These are phyloP conservation scores for Pantherophis vulpinus DNA, from an alignment of 2,797 vertebrate species.

Conservation along the genomic window DNA sequence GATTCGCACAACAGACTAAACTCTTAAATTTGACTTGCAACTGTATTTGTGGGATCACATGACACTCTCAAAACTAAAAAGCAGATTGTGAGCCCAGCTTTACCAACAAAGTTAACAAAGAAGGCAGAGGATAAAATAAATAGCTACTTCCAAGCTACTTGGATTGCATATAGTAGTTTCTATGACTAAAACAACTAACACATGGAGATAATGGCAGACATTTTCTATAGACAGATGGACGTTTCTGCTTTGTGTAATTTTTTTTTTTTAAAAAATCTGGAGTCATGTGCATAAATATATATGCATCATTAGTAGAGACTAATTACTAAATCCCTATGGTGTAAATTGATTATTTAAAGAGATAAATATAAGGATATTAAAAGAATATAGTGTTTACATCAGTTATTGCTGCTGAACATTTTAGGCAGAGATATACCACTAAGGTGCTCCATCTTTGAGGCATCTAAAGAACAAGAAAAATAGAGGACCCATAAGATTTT, in stretches of 20 bases:
- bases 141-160: slow-evolving; percentile 54
- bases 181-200: slow-evolving; percentile 69
- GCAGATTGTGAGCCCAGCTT: slow-evolving; percentile 5
- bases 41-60: not conserved
- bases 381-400: not conserved
- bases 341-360: slow-evolving; percentile 68
- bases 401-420: not conserved
- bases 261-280: slow-evolving; percentile 28
- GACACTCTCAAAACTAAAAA: not conserved
- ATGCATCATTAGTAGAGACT: slow-evolving; percentile 76
- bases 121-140: slow-evolving; percentile 60
- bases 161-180: slow-evolving; percentile 62
- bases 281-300: slow-evolving; percentile 79
- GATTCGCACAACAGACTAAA: not conserved
- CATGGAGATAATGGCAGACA: slow-evolving; percentile 66
- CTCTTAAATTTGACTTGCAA: not conserved
- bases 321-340: slow-evolving; percentile 73
- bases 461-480: not conserved
- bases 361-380: not conserved
- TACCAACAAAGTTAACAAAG: slow-evolving; percentile 13
- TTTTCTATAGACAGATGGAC: slow-evolving; percentile 75
- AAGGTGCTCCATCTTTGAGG: not conserved
- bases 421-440: not conserved
- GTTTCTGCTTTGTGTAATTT: slow-evolving; percentile 60
- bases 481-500: not conserved